Evolutionary conservation across 1,140 invertebrate genomes (phyloP).

Genomic region (Odontomachus brunneus): DNA sequence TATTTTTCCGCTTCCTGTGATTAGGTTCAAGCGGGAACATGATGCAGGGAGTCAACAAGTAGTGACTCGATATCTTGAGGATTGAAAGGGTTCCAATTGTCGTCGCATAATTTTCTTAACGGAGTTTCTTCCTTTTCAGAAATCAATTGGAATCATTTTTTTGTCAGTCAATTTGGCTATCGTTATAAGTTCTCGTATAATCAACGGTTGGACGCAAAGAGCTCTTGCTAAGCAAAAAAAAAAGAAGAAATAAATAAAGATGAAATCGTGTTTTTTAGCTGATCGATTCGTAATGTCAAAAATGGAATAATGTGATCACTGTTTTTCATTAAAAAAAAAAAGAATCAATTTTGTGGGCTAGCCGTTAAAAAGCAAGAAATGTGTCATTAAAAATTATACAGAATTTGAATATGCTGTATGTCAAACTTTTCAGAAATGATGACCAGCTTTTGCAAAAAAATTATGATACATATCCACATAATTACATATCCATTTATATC

Average conservation of each 20-base stretch:
- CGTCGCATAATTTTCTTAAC: neutral
- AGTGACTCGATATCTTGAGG: neutral
- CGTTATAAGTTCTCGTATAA: too few species aligned
- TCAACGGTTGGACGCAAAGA: too few species aligned
- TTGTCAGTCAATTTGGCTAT: neutral
- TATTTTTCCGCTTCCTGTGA: constrained; percentile 76
- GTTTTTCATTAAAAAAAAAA: too few species aligned
- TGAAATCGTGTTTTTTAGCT: too few species aligned
- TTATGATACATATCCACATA: constrained; percentile 5
- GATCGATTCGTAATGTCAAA: too few species aligned
- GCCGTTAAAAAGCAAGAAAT: neutral
- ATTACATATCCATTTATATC: constrained; percentile 9
- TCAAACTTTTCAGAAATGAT: neutral
- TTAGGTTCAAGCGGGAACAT: constrained; percentile 21
- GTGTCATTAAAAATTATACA: neutral
- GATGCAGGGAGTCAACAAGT: neutral
- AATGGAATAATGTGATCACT: too few species aligned
- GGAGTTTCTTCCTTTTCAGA: too few species aligned
- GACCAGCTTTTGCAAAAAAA: neutral
- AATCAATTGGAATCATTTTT: too few species aligned
- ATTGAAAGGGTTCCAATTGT: neutral
- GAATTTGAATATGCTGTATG: neutral
- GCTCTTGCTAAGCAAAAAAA: too few species aligned
- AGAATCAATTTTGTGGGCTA: neutral
- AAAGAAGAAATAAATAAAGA: too few species aligned